These are phyloP conservation scores for Hepsetus odoe DNA, from an alignment of 2,113 vertebrate species.

Conservation along the genomic window DNA sequence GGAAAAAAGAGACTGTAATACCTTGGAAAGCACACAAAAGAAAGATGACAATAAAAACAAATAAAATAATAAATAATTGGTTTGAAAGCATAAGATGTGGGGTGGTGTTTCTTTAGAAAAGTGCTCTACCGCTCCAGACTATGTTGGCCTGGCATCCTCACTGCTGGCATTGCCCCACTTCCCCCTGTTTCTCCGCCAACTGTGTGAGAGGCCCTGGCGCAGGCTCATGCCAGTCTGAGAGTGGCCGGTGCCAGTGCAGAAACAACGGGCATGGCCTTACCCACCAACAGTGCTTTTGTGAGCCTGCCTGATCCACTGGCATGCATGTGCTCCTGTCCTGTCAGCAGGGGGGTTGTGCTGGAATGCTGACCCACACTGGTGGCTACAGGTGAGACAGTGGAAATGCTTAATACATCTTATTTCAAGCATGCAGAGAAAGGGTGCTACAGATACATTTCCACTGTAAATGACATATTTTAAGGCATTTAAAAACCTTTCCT, in stretches of 20 bases:
- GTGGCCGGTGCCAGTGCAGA: constrained; percentile 39
- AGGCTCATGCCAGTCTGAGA: constrained; percentile 45
- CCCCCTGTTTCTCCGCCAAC: constrained; percentile 38
- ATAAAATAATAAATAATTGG: too few species aligned
- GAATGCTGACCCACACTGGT: constrained; percentile 12
- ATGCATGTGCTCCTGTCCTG: constrained; percentile 1
- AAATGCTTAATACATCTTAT: neutral
- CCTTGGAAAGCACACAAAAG: too few species aligned
- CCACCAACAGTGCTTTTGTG: constrained; percentile 56
- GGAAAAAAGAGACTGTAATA: too few species aligned
- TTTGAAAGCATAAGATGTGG: too few species aligned
- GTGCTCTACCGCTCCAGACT: too few species aligned
- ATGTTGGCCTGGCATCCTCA: too few species aligned
- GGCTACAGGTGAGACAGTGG: constrained; percentile 1
- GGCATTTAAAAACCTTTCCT: neutral
- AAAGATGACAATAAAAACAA: too few species aligned
- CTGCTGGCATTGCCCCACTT: too few species aligned
- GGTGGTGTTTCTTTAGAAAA: too few species aligned
- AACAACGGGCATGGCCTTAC: constrained; percentile 37
- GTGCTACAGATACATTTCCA: neutral
- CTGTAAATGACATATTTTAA: neutral
- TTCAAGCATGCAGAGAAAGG: neutral
- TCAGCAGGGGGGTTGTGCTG: neutral
- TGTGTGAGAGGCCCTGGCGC: constrained; percentile 48
- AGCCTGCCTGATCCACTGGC: constrained; percentile 52